Evolutionary conservation across 2,888 invertebrate genomes (phyloP).

Genomic region (Andrena camellia): DNA sequence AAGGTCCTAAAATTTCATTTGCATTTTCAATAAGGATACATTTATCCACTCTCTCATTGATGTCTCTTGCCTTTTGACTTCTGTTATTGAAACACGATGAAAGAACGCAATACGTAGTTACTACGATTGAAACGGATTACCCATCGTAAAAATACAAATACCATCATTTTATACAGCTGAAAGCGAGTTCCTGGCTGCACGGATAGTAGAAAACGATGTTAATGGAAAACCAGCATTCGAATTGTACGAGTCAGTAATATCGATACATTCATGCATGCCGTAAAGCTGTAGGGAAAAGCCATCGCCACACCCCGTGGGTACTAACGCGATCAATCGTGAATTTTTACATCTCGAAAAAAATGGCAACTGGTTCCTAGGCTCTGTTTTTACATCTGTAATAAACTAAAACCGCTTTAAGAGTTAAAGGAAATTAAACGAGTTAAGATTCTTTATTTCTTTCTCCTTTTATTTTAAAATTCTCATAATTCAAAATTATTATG

Average conservation of each 20-base stretch:
- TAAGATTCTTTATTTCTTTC: too few species aligned
- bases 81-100: not conserved
- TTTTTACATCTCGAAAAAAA: conserved; percentile 37
- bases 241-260: conserved; percentile 28
- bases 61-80: not conserved
- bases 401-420: not conserved
- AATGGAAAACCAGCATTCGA: conserved; percentile 55
- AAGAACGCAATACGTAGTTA: conserved; percentile 21
- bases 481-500: too few species aligned
- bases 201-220: conserved; percentile 52
- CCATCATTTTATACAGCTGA: conserved; percentile 6
- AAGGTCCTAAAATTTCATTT: too few species aligned
- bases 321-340: conserved; percentile 50
- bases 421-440: too few species aligned
- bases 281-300: conserved; percentile 19
- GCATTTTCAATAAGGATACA: too few species aligned
- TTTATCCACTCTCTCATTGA: not conserved
- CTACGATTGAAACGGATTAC: not conserved
- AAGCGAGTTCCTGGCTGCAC: not conserved
- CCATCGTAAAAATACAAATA: conserved; percentile 23
- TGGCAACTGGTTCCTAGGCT: not conserved
- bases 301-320: conserved; percentile 14
- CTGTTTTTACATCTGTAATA: conserved; percentile 24
- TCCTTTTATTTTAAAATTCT: too few species aligned
- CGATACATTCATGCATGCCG: not conserved